These are phyloP conservation scores for Urophycis tenuis DNA, from an alignment of 2,797 vertebrate species.

Conservation along the genomic window DNA sequence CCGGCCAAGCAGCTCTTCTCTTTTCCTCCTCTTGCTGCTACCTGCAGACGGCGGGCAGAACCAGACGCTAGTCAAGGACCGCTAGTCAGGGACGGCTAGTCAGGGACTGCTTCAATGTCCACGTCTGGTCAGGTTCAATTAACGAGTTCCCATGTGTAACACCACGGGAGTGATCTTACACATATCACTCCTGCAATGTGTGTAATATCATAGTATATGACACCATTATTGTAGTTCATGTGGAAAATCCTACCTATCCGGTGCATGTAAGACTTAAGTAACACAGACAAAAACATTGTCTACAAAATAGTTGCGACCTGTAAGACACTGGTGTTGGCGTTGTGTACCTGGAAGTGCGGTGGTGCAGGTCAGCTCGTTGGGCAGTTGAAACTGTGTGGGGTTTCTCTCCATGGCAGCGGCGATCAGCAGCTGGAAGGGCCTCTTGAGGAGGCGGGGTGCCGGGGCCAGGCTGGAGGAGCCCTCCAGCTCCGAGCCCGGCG, in stretches of 20 bases:
- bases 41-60: constrained; percentile 65
- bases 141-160: neutral
- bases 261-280: neutral
- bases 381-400: constrained; percentile 95
- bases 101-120: neutral
- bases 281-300: neutral
- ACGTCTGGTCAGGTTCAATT: neutral
- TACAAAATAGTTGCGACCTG: neutral
- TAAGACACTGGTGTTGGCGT: neutral
- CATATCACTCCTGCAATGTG: too few species aligned
- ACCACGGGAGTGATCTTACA: too few species aligned
- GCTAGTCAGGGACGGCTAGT: too few species aligned
- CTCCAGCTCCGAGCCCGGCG: constrained; percentile 79
- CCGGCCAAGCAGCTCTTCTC: constrained; percentile 90
- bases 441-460: constrained; percentile 80
- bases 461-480: constrained; percentile 71
- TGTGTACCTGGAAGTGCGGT: constrained; percentile 88
- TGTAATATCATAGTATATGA: neutral
- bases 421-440: constrained; percentile 94
- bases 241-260: neutral
- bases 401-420: constrained; percentile 97
- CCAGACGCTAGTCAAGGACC: neutral
- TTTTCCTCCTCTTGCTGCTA: constrained; percentile 92
- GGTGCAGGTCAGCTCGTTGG: constrained; percentile 94
- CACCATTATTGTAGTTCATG: neutral